Conservation (phyloP, 2,797 vertebrate species). For the Tangara arthus region DNA sequence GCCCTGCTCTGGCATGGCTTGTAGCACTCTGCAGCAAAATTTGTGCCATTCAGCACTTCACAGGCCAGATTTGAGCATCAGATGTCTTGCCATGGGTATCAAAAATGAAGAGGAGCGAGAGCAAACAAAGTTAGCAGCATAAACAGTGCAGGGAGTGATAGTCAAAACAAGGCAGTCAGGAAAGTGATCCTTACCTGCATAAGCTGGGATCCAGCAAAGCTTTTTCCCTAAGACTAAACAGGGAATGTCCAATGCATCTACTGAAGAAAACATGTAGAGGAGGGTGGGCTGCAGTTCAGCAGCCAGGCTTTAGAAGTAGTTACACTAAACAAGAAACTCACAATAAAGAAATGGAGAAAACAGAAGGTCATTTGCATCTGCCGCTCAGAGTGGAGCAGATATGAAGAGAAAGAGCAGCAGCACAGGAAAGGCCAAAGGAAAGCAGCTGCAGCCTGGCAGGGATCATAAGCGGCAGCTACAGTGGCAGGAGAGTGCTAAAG, state of each 20-base stretch:
- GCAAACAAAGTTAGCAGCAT: neutral
- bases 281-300: neutral
- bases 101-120: neutral
- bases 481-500: neutral
- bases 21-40: neutral
- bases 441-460: neutral
- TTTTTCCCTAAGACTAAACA: neutral
- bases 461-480: neutral
- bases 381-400: neutral
- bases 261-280: neutral
- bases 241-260: neutral
- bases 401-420: neutral
- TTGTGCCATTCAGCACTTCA: neutral
- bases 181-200: neutral
- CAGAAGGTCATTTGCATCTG: neutral
- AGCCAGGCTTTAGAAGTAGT: neutral
- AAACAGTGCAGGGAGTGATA: neutral
- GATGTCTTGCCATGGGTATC: conserved; percentile 21
- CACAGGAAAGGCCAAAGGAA: neutral
- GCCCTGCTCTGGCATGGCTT: accelerated
- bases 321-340: neutral
- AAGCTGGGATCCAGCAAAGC: neutral
- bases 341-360: neutral
- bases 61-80: conserved; percentile 19
- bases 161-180: neutral